Base-by-base conservation (phyloP, 2,888 invertebrate genomes). In the Sinelater perroti region DNA sequence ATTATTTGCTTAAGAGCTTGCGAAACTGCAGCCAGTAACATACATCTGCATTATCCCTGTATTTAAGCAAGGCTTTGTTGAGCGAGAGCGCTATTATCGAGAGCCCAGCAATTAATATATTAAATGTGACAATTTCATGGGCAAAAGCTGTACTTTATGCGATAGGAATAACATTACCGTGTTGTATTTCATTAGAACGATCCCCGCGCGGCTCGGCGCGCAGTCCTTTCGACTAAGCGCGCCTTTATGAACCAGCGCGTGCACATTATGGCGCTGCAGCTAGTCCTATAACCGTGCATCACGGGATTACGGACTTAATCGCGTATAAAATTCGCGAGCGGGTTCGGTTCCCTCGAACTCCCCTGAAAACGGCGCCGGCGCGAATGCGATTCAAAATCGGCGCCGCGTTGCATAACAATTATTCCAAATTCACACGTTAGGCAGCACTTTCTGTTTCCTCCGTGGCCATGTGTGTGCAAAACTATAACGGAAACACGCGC, bases 231-330 rank as follows among this genome's bases (percentile, higher is more conserved):
- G 63, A 68, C 66, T 71, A 71, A 73, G 70, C 56, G 67, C 68
- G 57, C 70, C 54, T 70, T 71, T 71, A 72, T 63, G 65, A 62
- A 64, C 62, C 51, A 55, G 60, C 67, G 65, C 69, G 67, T 67
- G 70, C 70, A 71, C 70, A 69, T 70, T 72, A 73, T 69, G 67
- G 68, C 67, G 67, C 67, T 68, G 69, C 70, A 71, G 71, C 68
- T 69, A 63, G 66, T 61, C 36, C 70, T 63, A 72, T 73, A 70
- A 71, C 65, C 72, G 67, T 75, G 69, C 64, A 73, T 74, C 72
- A 74, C 60, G 56, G 72, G 71, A 74, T 74, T 73, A 73, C 69
- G 62, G 68, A 54, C 58, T 60, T 67, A 33, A 59, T 46, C 38
- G 31, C 42, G n/a, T 10, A 36, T 51, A 57, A 53, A 47, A 47